Evolutionary conservation across 2,113 vertebrate species (phyloP).

Genomic region (Thunnus maccoyii): DNA sequence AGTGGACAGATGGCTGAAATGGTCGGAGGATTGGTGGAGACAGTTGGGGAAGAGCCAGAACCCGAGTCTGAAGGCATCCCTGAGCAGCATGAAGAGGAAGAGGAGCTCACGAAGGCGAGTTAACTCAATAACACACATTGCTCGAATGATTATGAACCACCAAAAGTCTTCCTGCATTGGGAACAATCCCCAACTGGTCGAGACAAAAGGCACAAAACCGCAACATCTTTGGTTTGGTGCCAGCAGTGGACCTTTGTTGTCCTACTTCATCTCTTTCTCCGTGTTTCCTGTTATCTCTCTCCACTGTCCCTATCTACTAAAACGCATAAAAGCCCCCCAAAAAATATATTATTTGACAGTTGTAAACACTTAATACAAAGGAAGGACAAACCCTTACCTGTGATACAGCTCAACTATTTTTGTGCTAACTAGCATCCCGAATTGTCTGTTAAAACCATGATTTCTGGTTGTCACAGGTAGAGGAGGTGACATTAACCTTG

Average conservation of each 20-base stretch:
- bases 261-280: too few species aligned
- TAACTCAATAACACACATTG: neutral
- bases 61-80: conserved; percentile 84
- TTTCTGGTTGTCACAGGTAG: conserved; percentile 75
- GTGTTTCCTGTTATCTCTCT: too few species aligned
- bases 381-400: neutral
- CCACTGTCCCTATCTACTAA: too few species aligned
- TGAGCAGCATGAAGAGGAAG: conserved; percentile 84
- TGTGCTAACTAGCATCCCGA: too few species aligned
- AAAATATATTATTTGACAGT: too few species aligned
- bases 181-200: too few species aligned
- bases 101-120: conserved; percentile 77
- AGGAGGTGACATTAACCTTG: conserved; percentile 92
- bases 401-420: neutral
- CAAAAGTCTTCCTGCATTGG: neutral
- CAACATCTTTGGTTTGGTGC: too few species aligned
- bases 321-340: too few species aligned
- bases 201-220: too few species aligned
- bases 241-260: too few species aligned
- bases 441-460: neutral
- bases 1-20: conserved; percentile 86
- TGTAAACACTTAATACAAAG: too few species aligned
- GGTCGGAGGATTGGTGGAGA: conserved; percentile 75
- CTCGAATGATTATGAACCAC: neutral
- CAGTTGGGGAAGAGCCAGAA: conserved; percentile 83